Evolutionary conservation across 2,113 vertebrate genomes (phyloP).

Genomic region (Sinocyclocheilus rhinocerous): DNA sequence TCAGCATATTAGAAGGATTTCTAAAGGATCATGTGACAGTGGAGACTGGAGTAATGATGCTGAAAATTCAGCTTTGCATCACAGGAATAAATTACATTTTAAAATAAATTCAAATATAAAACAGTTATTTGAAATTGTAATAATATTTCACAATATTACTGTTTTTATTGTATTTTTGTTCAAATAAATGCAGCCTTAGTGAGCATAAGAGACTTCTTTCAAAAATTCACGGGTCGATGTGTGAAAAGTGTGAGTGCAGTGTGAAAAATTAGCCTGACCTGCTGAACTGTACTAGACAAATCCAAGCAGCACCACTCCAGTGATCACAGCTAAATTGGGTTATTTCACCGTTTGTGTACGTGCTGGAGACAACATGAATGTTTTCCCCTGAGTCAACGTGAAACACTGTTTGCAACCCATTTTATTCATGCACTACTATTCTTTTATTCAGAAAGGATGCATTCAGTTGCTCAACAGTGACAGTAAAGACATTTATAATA

Average conservation of each 20-base stretch:
- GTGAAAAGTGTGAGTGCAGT: conserved; percentile 19
- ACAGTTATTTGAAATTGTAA: no score
- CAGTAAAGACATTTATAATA: not conserved
- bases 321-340: not conserved
- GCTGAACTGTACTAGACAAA: conserved; percentile 4
- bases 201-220: not conserved
- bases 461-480: not conserved
- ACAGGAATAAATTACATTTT: no score
- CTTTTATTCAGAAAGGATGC: not conserved
- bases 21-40: not conserved
- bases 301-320: not conserved
- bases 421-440: not conserved
- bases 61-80: no score
- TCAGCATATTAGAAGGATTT: no score
- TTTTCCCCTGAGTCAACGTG: not conserved
- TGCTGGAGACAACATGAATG: not conserved
- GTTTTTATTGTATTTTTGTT: no score
- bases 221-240: not conserved
- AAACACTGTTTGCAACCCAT: not conserved
- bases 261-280: not conserved
- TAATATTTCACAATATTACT: no score
- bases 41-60: not conserved
- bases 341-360: conserved; percentile 1
- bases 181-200: not conserved
- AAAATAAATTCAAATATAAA: no score